Evolutionary conservation across 2,888 invertebrate species (phyloP), one percentile per base, ranked within the genome.

Genomic region (Eupithecia inturbata): DNA sequence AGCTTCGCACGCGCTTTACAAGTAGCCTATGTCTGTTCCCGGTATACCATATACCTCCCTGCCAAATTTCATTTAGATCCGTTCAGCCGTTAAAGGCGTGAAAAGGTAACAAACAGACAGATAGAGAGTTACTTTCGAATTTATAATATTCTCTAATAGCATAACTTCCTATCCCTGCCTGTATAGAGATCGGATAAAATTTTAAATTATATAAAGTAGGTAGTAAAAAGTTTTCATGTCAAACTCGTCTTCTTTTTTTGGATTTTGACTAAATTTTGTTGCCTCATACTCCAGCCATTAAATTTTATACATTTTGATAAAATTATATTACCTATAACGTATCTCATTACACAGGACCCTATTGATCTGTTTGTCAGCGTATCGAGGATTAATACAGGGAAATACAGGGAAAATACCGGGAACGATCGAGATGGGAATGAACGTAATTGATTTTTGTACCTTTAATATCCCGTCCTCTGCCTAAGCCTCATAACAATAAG

Each of bases 391-490:
- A 85, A 83, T 83, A 53, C 79, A 78, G 77, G 74, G 81, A 82
- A 81, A 83, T 83, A 77, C 77, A 76, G 77, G 72, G 81, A 81
- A 82, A 81, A 83, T n/a, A 70, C 53, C 10, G 57, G 68, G 53
- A n/a, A 68, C 57, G 14, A 68, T 63, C 70, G 49, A 49, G 75
- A 77, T 73, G 45, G 80, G 82, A 82, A 82, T 84, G 71, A 79
- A 78, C 77, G 80, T 81, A 85, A 85, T 85, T 85, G 84, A 82
- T 85, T 85, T 83, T 82, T 81, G 77, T 81, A 57, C 26, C 22
- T 14, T 57, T 57, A 22, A 57, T 57, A 57, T 57, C 57, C 12
- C 26, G 12, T 53, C n/a, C 22, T 22, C 10, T 3, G 49, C 4
- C 12, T 57, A 57, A 26, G 12, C 57, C 22, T 57, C 26, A 26